A percentile compares a stretch with the other conserved stretches of the same genome.
Evolutionary conservation across 2,888 invertebrate genomes (phyloP).

Genomic region (Spisula solida): DNA sequence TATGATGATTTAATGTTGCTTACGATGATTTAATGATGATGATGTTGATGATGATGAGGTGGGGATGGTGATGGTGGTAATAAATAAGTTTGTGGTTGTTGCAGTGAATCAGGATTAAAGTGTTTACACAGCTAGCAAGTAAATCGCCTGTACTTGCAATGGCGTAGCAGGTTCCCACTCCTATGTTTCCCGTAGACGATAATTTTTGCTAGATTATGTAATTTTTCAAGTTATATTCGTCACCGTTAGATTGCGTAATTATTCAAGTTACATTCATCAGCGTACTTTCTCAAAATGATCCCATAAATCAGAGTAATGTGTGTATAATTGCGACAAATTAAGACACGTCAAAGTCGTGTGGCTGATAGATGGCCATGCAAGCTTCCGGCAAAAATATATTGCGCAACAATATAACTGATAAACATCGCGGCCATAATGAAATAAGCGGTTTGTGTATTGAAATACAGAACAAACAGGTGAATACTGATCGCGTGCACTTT

Average conservation of each 20-base stretch:
- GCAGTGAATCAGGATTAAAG: background rate
- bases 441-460: background rate
- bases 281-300: background rate
- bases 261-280: background rate
- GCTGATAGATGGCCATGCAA: background rate
- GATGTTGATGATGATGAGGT: background rate
- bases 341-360: background rate
- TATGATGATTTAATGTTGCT: background rate
- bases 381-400: background rate
- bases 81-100: background rate
- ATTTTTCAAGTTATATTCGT: background rate
- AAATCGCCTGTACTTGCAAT: background rate
- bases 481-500: no score
- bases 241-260: background rate
- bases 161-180: background rate
- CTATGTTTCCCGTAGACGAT: background rate
- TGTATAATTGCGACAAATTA: conserved; percentile 7
- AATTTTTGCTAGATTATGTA: background rate
- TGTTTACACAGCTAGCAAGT: background rate
- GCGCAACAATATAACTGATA: background rate
- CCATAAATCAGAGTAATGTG: background rate
- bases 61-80: background rate
- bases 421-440: background rate
- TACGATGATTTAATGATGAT: background rate
- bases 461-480: no score